These are phyloP conservation scores for Baryphthengus martii DNA, from an alignment of 2,113 vertebrate genomes.

Conservation along the genomic window DNA sequence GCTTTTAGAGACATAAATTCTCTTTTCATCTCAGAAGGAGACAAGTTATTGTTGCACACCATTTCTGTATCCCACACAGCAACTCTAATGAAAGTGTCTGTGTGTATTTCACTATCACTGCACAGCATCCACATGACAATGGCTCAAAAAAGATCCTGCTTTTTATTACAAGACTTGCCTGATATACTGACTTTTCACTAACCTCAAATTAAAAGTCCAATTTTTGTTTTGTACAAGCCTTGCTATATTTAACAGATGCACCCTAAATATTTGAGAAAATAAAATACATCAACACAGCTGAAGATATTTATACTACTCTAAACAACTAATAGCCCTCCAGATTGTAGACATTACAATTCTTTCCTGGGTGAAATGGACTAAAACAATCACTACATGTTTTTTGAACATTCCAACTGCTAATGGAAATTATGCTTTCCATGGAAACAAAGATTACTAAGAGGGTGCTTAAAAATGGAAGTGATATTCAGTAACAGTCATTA, in stretches of 20 bases:
- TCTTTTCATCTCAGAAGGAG: background rate
- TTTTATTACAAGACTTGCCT: background rate
- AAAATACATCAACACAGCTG: background rate
- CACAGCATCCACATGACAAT: constrained; percentile 9
- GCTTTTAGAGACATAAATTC: background rate
- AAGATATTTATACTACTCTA: background rate
- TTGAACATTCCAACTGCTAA: constrained; percentile 23
- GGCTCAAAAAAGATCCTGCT: background rate
- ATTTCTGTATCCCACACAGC: background rate
- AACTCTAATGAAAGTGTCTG: constrained; percentile 10
- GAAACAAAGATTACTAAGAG: constrained; percentile 47
- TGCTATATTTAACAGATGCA: background rate
- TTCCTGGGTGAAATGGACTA: constrained; percentile 16
- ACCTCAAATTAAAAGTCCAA: background rate
- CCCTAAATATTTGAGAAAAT: background rate
- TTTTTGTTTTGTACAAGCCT: background rate
- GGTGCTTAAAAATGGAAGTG: constrained; percentile 9
- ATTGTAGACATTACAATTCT: constrained; percentile 16
- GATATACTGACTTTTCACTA: background rate
- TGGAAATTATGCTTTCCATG: constrained; percentile 38
- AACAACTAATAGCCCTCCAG: background rate
- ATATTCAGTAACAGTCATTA: background rate
- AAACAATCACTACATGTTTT: constrained; percentile 11
- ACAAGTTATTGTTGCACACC: background rate
- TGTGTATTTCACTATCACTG: background rate